Evolutionary conservation across 2,888 invertebrate genomes (phyloP).

Genomic region (Morinoia aosen): DNA sequence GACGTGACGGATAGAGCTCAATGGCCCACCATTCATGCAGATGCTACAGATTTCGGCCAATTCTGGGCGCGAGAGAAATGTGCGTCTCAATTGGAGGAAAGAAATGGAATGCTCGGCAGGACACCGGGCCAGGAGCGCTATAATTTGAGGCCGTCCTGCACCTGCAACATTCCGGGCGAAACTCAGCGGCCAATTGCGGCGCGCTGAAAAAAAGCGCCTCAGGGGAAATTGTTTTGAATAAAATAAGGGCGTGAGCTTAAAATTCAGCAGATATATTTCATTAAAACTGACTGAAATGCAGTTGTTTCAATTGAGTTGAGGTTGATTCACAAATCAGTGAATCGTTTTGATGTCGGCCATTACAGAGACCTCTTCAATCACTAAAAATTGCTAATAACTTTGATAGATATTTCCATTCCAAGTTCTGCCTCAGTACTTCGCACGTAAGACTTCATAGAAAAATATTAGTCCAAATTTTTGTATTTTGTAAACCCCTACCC

Average conservation of each 20-base stretch:
- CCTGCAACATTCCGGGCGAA: not conserved
- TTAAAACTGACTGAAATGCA: not conserved
- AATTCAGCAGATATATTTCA: not conserved
- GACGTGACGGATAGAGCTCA: constrained; percentile 12
- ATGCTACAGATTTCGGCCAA: constrained; percentile 51
- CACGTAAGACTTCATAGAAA: not conserved
- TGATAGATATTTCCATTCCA: not conserved
- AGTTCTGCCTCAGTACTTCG: not conserved
- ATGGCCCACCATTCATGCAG: constrained; percentile 51
- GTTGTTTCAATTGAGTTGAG: not conserved
- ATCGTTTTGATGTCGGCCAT: not conserved
- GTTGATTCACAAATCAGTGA: not conserved
- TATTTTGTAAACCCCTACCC: not conserved
- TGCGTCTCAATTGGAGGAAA: constrained; percentile 39
- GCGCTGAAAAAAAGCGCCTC: not conserved
- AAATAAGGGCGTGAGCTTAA: not conserved
- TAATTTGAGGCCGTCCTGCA: constrained; percentile 11
- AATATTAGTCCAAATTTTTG: not conserved
- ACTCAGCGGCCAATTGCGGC: not conserved
- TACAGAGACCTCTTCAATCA: not conserved
- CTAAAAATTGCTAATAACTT: not conserved
- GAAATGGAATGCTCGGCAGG: constrained; percentile 41
- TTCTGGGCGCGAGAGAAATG: constrained; percentile 45
- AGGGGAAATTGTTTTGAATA: not conserved
- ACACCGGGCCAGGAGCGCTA: not conserved